Evolutionary conservation across 2,888 invertebrate genomes (phyloP).

Genomic region (Norana najaformis): DNA sequence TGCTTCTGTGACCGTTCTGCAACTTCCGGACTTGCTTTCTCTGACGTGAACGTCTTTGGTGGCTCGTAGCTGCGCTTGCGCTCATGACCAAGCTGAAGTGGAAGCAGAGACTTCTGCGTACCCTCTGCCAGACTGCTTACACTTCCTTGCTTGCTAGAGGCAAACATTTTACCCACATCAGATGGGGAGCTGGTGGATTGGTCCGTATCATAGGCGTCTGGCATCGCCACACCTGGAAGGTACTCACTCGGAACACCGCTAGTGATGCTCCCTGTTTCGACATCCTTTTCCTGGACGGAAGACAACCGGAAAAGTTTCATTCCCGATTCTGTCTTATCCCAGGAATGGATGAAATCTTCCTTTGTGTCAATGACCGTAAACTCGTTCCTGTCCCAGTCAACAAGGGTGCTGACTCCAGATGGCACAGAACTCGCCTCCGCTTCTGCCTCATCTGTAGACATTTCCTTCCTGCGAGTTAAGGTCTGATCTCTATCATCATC

Average conservation of each 20-base stretch:
- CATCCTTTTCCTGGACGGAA: conserved; percentile 29
- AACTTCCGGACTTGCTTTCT: not conserved
- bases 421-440: not conserved
- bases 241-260: not conserved
- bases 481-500: not conserved
- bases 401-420: not conserved
- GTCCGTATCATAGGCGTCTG: conserved; percentile 46
- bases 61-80: conserved; percentile 40
- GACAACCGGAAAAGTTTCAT: conserved; percentile 24
- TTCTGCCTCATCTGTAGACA: not conserved
- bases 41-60: conserved; percentile 22
- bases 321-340: not conserved
- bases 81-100: conserved; percentile 34
- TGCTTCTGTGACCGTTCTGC: not conserved
- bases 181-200: conserved; percentile 38
- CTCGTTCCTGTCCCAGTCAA: not conserved
- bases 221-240: conserved; percentile 41
- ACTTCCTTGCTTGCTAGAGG: conserved; percentile 35
- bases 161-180: conserved; percentile 31
- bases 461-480: not conserved
- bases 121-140: conserved; percentile 37
- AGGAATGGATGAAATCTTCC: not conserved
- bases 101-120: not conserved
- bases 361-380: not conserved
- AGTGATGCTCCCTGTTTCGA: not conserved